Percentiles rank a stretch among this genome's conserved stretches.
Conservation (phyloP, 2,888 invertebrate species). For the Hermodice carunculata region DNA sequence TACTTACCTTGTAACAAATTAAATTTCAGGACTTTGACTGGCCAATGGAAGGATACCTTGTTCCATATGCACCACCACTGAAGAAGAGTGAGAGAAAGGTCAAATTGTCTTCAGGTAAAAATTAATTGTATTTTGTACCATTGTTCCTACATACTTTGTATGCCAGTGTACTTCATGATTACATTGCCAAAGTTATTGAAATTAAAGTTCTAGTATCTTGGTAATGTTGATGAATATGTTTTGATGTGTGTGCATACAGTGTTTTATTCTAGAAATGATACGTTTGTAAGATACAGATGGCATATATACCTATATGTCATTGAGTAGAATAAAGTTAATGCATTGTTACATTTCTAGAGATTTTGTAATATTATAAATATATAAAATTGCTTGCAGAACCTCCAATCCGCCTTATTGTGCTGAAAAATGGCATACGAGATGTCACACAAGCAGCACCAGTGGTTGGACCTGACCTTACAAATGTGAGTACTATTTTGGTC, state of each 20-base stretch:
- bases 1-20: neutral
- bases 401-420: slow-evolving; percentile 57
- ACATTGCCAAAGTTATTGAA: too few species aligned
- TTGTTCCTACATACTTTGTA: too few species aligned
- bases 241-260: too few species aligned
- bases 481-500: slow-evolving; percentile 52
- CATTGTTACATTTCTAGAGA: neutral
- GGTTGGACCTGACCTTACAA: slow-evolving; percentile 67
- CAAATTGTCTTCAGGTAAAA: too few species aligned
- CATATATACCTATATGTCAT: neutral
- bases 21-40: slow-evolving; percentile 64
- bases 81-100: slow-evolving; percentile 11
- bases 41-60: slow-evolving; percentile 69
- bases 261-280: too few species aligned
- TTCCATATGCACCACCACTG: slow-evolving; percentile 66
- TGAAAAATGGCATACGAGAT: slow-evolving; percentile 67
- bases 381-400: slow-evolving; percentile 46
- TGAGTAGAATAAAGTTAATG: slow-evolving; percentile 3
- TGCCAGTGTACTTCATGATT: too few species aligned
- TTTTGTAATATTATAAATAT: neutral
- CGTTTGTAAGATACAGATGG: neutral
- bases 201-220: too few species aligned
- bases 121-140: too few species aligned
- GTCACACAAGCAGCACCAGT: slow-evolving; percentile 51
- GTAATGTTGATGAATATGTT: too few species aligned